Conservation (phyloP, 2,113 vertebrate genomes). For the Seriola rivoliana region DNA sequence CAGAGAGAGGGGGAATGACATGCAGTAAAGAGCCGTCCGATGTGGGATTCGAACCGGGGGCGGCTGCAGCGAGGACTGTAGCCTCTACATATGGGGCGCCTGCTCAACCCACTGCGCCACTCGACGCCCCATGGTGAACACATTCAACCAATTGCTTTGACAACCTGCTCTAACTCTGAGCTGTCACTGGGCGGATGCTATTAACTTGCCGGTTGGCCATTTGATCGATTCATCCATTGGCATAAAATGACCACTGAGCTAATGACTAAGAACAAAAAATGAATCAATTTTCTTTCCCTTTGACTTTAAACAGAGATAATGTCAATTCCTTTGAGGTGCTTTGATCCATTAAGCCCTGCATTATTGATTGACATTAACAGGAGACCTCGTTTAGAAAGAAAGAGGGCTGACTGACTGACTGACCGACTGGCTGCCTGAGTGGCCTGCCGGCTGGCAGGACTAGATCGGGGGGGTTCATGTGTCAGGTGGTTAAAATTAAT, state of each 20-base stretch:
- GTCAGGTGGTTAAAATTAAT: conserved; percentile 48
- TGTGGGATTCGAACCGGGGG: no score
- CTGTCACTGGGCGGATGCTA: conserved; percentile 38
- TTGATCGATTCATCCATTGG: conserved; percentile 58
- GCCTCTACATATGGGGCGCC: no score
- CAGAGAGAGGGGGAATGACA: no score
- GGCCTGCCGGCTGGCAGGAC: conserved; percentile 24
- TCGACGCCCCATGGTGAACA: not conserved
- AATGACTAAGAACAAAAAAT: conserved; percentile 62
- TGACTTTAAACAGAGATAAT: conserved; percentile 72
- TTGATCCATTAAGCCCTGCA: conserved; percentile 79
- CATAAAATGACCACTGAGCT: conserved; percentile 60
- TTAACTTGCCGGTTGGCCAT: conserved; percentile 52
- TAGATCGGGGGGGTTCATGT: conserved; percentile 45
- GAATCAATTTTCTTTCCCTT: conserved; percentile 67
- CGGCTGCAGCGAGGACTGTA: no score
- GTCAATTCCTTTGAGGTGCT: conserved; percentile 73
- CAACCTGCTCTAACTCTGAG: conserved; percentile 45
- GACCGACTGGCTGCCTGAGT: conserved; percentile 19
- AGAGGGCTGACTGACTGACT: conserved; percentile 63
- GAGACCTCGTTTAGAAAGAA: conserved; percentile 69
- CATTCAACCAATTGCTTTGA: conserved; percentile 60
- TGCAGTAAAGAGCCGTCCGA: no score
- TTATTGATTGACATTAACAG: conserved; percentile 84
- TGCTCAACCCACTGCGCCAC: no score